Evolutionary conservation across 2,797 vertebrate species (phyloP), one percentile per base, ranked within the genome.

Genomic region (Buceros bicornis): DNA sequence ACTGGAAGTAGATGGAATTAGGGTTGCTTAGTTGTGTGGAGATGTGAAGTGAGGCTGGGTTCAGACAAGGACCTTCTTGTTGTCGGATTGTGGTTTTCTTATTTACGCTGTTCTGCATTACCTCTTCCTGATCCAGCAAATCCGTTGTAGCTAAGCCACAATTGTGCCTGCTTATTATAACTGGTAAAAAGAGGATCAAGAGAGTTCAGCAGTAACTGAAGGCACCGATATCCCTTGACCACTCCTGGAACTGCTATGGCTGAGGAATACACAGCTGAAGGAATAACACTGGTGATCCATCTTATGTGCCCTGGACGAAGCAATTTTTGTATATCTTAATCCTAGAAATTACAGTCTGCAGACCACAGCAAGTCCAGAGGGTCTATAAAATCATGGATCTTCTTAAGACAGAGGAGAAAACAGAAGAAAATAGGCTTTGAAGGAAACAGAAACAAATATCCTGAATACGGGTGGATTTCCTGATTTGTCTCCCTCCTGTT

Each of bases 1-100:
- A 91, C 93, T 94, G 82, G 93, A 95, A 94, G n/a, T 2, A 76
- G 65, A 53, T 18, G 33, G 72, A 93, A 90, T 91, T 90, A 84
- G 40, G 9, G 69, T 50, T 89, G 65, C 13, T 83, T 90, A 76
- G 66, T 50, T 88, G 31, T 70, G 53, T 87, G 82, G 65, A 90
- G 77, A 88, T 62, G 58, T 57, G 87, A 94, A 92, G 70, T 1
- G 43, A 79, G 79, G 64, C 61, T 86, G 82, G 62, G 89, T 93
- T 97, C 93, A 96, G 65, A 88, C 93, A 93, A 93, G 48, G 94
- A 91, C 42, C 70, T 90, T 72, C 60, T 89, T 79, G 77, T 65
- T 92, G 93, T 67, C 1, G 3, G 87, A 77, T 89, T 67, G 5
- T 77, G 93, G 88, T 87, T 96, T 93, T 89, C 66, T 87, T 96